Evolutionary conservation across 2,113 vertebrate genomes (phyloP).

Genomic region (Percina caprodes): DNA sequence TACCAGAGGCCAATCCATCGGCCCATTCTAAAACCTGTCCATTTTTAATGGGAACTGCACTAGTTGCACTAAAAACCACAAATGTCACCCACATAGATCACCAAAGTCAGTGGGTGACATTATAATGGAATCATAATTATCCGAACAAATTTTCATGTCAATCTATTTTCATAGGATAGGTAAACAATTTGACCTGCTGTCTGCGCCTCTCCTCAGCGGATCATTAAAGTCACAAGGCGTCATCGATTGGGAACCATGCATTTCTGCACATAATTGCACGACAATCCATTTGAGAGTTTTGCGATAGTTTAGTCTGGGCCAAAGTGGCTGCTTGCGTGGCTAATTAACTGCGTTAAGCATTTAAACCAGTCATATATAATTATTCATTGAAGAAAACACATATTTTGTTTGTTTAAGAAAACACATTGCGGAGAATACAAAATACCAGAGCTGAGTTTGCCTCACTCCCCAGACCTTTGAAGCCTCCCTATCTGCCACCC

Average conservation of each 20-base stretch:
- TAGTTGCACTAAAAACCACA: neutral
- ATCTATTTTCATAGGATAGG: neutral
- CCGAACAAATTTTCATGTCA: neutral
- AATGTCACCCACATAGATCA: neutral
- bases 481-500: slow-evolving; percentile 50
- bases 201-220: no score
- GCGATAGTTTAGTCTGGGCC: neutral
- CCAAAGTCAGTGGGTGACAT: neutral
- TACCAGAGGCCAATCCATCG: no score
- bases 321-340: neutral
- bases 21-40: no score
- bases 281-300: neutral
- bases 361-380: neutral
- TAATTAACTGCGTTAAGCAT: slow-evolving; percentile 2
- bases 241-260: neutral
- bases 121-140: neutral
- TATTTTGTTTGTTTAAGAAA: neutral
- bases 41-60: no score
- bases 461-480: slow-evolving; percentile 21
- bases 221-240: neutral
- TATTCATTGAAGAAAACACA: neutral
- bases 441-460: slow-evolving; percentile 9
- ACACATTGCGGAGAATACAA: neutral
- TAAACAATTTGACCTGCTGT: neutral
- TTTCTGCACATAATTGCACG: neutral